Evolutionary conservation across 2,113 vertebrate genomes (phyloP), one percentile per base, ranked within the genome.

Genomic region (Oxyura jamaicensis): DNA sequence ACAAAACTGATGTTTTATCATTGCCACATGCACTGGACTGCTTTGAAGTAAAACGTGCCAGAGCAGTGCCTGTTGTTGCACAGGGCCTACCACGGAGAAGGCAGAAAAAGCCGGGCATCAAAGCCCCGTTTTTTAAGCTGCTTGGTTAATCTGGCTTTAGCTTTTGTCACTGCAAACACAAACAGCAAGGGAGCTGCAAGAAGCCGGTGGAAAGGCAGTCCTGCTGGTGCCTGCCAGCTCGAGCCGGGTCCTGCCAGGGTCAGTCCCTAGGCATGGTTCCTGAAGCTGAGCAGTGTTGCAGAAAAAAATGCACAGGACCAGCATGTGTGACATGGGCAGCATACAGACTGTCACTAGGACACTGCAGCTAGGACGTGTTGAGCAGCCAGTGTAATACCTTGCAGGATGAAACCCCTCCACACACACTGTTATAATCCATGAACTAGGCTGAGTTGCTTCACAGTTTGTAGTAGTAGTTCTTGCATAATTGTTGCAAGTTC

Each of bases 401-500:
- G 44, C 11, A 53, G 26, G 36, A 23, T 36, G 41, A 72, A 52
- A 60, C 23, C 25, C 36, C 31, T 76, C 46, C 77, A 88, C 92
- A 93, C 79, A 84, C 94, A 67, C 76, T 86, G 94, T 92, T 91
- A 76, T 26, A 35, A 59, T 23, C 90, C 31, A 6, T 14, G 31
- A 83, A 53, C 84, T 36, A 72, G 93, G 62, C 88, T 88, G 79
- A 92, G 95, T 90, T 90, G 68, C 60, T 95, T 75, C 65, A 36
- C 52, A 12, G 65, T 8, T 26, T 91, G 63, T 12, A 41, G 41
- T 16, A 20, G 55, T 10, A 46, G 81, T 4, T 83, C 88, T 91
- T 96, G 66, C 13, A 22, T 93, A 94, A 86, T 88, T 60, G 79
- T 68, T 84, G 10, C 58, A 63, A 79, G 55, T 33, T 12, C 3